These are phyloP conservation scores for Brachionus angularis DNA, from an alignment of 1,140 invertebrate genomes.

Conservation along the genomic window DNA sequence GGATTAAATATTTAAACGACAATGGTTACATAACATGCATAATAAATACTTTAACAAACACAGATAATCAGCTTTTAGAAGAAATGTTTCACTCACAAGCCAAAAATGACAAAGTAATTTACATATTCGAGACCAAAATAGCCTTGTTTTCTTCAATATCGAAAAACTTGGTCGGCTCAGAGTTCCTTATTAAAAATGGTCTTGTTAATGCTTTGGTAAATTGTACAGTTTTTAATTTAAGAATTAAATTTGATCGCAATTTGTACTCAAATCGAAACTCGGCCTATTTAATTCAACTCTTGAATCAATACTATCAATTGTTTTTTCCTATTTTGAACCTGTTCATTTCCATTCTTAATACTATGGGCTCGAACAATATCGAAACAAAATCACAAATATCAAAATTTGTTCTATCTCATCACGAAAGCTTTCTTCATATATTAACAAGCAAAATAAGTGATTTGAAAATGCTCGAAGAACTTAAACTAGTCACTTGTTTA, in stretches of 20 bases:
- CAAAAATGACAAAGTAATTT: constrained; percentile 36
- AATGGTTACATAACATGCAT: constrained; percentile 35
- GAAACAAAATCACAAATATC: constrained; percentile 26
- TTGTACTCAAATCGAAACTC: neutral
- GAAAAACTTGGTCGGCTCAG: neutral
- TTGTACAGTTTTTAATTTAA: constrained; percentile 14
- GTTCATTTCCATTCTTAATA: neutral
- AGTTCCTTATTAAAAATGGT: constrained; percentile 29
- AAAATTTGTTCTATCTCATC: constrained; percentile 17
- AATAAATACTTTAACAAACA: constrained; percentile 22
- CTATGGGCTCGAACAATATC: neutral
- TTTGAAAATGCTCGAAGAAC: constrained; percentile 23
- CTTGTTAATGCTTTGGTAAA: neutral
- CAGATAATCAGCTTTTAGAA: constrained; percentile 10
- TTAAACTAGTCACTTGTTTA: constrained; percentile 25
- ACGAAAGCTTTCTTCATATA: constrained; percentile 8
- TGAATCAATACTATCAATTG: constrained; percentile 25
- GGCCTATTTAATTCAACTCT: neutral
- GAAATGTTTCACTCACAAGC: constrained; percentile 9
- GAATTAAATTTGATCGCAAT: constrained; percentile 34
- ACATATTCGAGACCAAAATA: constrained; percentile 30
- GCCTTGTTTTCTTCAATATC: constrained; percentile 16
- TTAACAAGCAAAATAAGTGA: constrained; percentile 26
- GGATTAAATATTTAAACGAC: constrained; percentile 24
- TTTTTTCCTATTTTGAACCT: constrained; percentile 40